Evolutionary conservation across 2,113 vertebrate species (phyloP).

Genomic region (Cyanoderma ruficeps): DNA sequence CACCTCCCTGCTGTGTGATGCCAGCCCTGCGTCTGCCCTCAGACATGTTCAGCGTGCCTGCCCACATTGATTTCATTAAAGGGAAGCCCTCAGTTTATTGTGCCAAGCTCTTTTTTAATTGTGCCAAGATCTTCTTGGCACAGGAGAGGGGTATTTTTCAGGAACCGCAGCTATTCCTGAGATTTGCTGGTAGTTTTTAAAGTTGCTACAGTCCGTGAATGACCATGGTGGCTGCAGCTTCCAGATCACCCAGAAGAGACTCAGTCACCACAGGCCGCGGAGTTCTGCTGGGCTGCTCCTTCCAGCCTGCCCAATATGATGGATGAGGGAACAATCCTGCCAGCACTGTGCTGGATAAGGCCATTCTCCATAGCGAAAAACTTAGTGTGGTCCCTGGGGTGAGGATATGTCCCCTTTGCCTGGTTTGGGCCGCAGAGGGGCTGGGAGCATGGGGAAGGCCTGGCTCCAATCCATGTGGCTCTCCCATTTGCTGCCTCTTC

Average conservation of each 20-base stretch:
- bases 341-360: background rate
- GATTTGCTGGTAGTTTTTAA: background rate
- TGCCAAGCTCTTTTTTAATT: background rate
- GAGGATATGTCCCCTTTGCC: background rate
- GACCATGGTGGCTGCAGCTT: background rate
- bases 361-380: rapidly evolving
- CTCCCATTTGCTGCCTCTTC: background rate
- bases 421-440: background rate
- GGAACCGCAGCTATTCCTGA: background rate
- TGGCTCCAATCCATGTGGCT: background rate
- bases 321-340: background rate
- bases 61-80: background rate
- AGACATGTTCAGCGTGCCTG: rapidly evolving
- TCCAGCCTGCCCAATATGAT: background rate
- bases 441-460: background rate
- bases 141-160: background rate
- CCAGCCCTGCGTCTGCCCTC: background rate
- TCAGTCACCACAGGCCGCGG: background rate
- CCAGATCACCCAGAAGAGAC: background rate
- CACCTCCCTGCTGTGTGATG: background rate
- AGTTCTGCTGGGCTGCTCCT: background rate
- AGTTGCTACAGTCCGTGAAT: background rate
- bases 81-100: background rate
- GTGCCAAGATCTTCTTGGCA: background rate
- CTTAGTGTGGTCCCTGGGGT: background rate